These are phyloP conservation scores for Drosophila pectinifera DNA, from an alignment of 1,140 invertebrate species.

Conservation along the genomic window DNA sequence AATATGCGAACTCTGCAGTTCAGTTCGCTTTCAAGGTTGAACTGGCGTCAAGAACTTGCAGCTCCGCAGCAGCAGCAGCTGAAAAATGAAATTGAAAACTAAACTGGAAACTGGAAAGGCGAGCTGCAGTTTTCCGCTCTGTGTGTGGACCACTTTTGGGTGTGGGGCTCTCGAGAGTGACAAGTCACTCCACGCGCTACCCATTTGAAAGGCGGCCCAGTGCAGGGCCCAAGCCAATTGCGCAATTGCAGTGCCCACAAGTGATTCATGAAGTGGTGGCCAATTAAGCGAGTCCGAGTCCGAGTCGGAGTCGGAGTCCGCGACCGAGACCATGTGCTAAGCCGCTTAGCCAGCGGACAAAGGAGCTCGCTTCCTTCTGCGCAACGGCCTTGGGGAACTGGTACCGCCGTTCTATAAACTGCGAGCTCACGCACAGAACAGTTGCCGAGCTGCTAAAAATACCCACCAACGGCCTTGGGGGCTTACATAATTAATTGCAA, in stretches of 20 bases:
- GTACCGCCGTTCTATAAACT: constrained; percentile 39
- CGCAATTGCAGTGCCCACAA: constrained; percentile 59
- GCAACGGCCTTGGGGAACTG: constrained; percentile 55
- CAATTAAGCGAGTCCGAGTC: constrained; percentile 51
- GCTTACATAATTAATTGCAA: constrained; percentile 81
- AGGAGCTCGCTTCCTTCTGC: constrained; percentile 72
- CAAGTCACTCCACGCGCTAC: constrained; percentile 52
- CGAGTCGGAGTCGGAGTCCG: not conserved
- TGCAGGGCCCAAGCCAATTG: constrained; percentile 73
- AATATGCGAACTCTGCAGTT: constrained; percentile 52
- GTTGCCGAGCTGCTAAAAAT: constrained; percentile 73
- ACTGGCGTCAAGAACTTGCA: constrained; percentile 61
- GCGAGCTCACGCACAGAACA: constrained; percentile 70
- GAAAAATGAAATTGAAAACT: constrained; percentile 24
- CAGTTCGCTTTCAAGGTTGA: constrained; percentile 76
- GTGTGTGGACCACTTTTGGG: constrained; percentile 22
- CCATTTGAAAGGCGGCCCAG: constrained; percentile 63
- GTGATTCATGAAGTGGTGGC: constrained; percentile 59
- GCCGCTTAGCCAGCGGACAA: constrained; percentile 66
- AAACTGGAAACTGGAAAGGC: constrained; percentile 29
- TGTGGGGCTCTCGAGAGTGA: constrained; percentile 57
- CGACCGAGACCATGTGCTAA: constrained; percentile 34
- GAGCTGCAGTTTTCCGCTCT: constrained; percentile 13
- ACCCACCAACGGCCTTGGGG: constrained; percentile 52
- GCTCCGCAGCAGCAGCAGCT: constrained; percentile 19